A percentile compares a stretch with the other conserved stretches of the same genome.
Evolutionary conservation across 1,140 invertebrate genomes (phyloP).

Genomic region (Schlechtendalia chinensis): DNA sequence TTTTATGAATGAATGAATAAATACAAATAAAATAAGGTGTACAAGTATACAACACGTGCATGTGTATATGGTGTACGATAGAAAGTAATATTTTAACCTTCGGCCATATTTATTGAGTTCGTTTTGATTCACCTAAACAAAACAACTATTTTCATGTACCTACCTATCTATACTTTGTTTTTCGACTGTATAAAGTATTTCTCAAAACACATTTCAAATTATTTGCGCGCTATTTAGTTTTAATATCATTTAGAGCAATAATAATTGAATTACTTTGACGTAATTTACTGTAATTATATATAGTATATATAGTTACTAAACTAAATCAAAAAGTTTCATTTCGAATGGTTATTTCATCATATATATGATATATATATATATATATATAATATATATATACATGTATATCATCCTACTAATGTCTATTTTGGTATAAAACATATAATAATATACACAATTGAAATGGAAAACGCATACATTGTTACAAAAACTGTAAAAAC

Average conservation of each 20-base stretch:
- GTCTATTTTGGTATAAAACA: too few relatives aligned
- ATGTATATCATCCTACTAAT: too few relatives aligned
- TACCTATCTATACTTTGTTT: too few relatives aligned
- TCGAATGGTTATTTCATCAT: too few relatives aligned
- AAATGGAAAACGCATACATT: not conserved
- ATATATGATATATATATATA: too few relatives aligned
- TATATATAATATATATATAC: too few relatives aligned
- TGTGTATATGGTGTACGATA: not conserved
- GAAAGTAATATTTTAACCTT: conserved; percentile 25
- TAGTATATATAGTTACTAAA: not conserved
- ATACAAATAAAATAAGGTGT: not conserved
- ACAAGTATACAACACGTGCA: not conserved
- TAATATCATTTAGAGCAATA: conserved; percentile 28
- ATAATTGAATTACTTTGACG: not conserved
- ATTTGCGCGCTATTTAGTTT: not conserved
- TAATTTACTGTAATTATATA: not conserved
- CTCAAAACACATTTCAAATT: not conserved
- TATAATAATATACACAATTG: too few relatives aligned
- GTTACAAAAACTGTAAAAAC: not conserved
- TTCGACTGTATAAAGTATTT: too few relatives aligned
- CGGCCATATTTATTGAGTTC: not conserved
- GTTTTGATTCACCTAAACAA: not conserved
- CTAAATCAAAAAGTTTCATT: too few relatives aligned
- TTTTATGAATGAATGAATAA: conserved; percentile 33
- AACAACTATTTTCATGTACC: conserved; percentile 3